Base-by-base conservation (phyloP, 2,113 vertebrate genomes). In the Isichthys henryi region DNA sequence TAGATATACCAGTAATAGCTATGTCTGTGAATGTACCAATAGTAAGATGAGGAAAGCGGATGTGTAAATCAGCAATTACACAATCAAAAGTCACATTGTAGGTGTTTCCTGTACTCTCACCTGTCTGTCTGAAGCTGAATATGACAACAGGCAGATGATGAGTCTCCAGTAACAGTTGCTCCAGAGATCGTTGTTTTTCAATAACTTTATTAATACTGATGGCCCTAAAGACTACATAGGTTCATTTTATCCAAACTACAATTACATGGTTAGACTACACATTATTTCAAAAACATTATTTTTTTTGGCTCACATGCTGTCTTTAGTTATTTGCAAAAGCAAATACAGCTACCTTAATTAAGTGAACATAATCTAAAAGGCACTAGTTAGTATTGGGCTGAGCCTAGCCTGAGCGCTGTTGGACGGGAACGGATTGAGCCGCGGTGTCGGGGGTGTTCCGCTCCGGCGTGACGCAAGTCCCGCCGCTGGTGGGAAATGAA, bases 401-500 rank as follows among this genome's bases (percentile, higher is more conserved):
- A 70, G 62, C 62, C 27, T 70, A 70, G n/a, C 62, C 62, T 70
- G 10, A 11, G 62, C 27, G 27, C n/a, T 31, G 74, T 39, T 82
- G 35, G 10, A 83, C 53, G 77, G 77, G 74, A 89, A 35, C 35
- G 35, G 21, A 43, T 31, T 77, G 48, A 39, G 77, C 66, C 87
- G 91, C 90, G 91, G 91, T 92, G 74, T 82, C 19, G 15, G 92
- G 94, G 95, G 95, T 94, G 95, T 95, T 94, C 91, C 93, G 11
- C 23, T 45, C 21, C 86, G 88, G 92, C 93, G 93, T 95, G 92
- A 94, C 91, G 92, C 93, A 95, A 92, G 90, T 92, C 88, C 94
- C 92, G 92, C 92, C 91, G 91, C 89, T 91, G 92, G 94, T 95
- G 95, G 94, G 96, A 95, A 94, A 92, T n/a, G 91, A 94, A 96